A percentile compares a stretch with the other conserved stretches of the same genome.
Conservation (phyloP, 92 coral and sea anemone species). For the Bergia puertoricense region DNA sequence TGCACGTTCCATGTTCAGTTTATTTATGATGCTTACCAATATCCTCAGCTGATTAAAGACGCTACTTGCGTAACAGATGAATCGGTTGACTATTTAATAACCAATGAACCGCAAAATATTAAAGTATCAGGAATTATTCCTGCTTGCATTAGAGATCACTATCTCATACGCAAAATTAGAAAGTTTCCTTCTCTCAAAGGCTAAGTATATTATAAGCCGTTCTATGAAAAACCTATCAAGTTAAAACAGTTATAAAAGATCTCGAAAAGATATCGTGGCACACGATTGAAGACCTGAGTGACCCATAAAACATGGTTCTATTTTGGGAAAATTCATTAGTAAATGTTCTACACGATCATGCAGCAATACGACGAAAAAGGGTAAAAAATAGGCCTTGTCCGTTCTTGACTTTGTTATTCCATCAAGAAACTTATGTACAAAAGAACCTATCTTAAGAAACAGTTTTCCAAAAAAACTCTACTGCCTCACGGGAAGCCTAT, state of each 20-base stretch:
- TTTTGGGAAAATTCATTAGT: constrained; percentile 31
- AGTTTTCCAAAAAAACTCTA: not conserved
- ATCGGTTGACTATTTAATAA: constrained; percentile 8
- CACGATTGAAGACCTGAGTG: not conserved
- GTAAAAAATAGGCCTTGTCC: constrained; percentile 31
- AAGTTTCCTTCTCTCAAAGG: constrained; percentile 14
- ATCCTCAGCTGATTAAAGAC: constrained; percentile 23
- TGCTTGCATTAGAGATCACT: constrained; percentile 25
- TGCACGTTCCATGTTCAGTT: not conserved
- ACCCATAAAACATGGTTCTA: not conserved
- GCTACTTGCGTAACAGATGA: constrained; percentile 22
- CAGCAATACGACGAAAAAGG: constrained; percentile 8
- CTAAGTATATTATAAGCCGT: constrained; percentile 22
- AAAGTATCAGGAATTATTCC: constrained; percentile 19
- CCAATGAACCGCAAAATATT: constrained; percentile 5
- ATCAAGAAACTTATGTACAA: constrained; percentile 29
- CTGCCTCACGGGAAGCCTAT: not conserved
- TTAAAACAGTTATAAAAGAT: not conserved
- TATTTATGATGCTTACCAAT: constrained; percentile 27
- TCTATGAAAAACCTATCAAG: constrained; percentile 6
- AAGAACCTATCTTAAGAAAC: constrained; percentile 30
- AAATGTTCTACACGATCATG: constrained; percentile 17
- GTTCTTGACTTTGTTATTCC: constrained; percentile 6
- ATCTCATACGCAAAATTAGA: constrained; percentile 25
- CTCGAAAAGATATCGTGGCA: constrained; percentile 24